phyloP scores from a whole-genome alignment of 2,888 invertebrate species.

The Coenonympha glycerion region DNA sequence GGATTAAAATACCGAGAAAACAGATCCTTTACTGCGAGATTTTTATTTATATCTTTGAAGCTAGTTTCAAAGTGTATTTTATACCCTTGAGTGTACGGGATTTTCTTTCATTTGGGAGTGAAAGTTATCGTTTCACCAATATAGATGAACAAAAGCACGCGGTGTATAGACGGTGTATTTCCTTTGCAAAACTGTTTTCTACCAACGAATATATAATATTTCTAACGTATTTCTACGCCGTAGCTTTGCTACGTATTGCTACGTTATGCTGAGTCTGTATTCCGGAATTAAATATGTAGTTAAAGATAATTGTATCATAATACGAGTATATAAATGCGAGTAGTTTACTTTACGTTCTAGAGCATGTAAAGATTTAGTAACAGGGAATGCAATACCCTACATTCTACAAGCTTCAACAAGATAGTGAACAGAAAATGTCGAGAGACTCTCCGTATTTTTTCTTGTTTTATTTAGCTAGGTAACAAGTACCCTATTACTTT shows the following conservation, averaged over 20 bases:
- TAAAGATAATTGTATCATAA: too few relatives aligned
- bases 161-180: too few relatives aligned
- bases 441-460: neutral
- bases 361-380: neutral
- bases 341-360: too few relatives aligned
- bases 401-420: neutral
- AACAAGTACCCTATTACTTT: neutral
- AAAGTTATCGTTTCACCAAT: too few relatives aligned
- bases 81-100: neutral
- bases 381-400: neutral
- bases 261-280: too few relatives aligned
- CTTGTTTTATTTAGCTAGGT: neutral
- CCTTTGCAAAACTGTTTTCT: too few relatives aligned
- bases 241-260: too few relatives aligned
- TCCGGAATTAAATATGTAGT: too few relatives aligned
- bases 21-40: slow-evolving; percentile 16
- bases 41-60: neutral
- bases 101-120: neutral
- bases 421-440: neutral
- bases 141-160: neutral
- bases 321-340: too few relatives aligned
- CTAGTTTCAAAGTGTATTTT: neutral
- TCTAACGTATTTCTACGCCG: too few relatives aligned
- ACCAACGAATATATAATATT: too few relatives aligned
- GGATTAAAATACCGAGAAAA: slow-evolving; percentile 21